Base-by-base conservation (phyloP, 2,113 vertebrate species). In the Pica pica region DNA sequence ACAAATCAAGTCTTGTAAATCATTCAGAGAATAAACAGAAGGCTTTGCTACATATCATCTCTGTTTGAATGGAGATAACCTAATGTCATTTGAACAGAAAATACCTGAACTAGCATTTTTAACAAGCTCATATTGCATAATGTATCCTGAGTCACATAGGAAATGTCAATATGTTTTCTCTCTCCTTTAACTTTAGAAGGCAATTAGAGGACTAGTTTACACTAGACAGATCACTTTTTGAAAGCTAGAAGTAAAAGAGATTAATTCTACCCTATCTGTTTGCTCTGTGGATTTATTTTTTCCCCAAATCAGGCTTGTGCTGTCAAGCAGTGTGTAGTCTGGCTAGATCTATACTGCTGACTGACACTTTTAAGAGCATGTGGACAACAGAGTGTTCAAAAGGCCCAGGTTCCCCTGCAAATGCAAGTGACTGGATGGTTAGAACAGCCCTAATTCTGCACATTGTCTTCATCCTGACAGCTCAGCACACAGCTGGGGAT, bases 101-200 rank as follows among this genome's bases (percentile, higher is more conserved):
- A 92, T 50, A 92, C 55, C 83, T 83, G 74, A 92, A 88, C n/a
- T 90, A 74, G 47, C 83, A 74, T 92, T 93, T 95, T 55, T 64
- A 87, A 53, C 46, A 69, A 90, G 76, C 63, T 93, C 50, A 46
- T 50, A 55, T 28, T 74, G 71, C 71, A 63, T 90, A 90, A 93
- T 52, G 55, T 77, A 70, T 90, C 92, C 75, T 7, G 2, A 92
- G 83, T 92, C 92, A 94, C 79, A 88, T 11, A 77, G 49, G 46
- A 92, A 93, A 93, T 88, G 94, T 95, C 95, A 97, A 94, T 94
- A 94, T 90, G 79, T 96, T 96, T 97, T 96, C 88, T 86, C 85
- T 94, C 90, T 90, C 90, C 78, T 86, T 96, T 93, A 96, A 94
- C 88, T 96, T 92, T 93, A 80, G 90, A 93, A 95, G 92, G 90